phyloP scores from a whole-genome alignment of 1,140 invertebrate genomes.

The Ceratitis capitata region DNA sequence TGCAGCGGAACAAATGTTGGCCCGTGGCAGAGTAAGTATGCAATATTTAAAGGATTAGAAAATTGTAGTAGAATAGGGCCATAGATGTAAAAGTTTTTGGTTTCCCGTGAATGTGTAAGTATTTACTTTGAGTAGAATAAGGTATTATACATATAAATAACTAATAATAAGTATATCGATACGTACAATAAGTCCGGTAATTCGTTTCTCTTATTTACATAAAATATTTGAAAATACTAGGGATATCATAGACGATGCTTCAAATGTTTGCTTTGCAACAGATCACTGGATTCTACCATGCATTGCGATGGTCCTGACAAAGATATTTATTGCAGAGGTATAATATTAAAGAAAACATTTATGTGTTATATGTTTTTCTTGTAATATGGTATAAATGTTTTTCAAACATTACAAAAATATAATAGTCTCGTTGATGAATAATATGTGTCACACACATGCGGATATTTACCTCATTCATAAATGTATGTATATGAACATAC shows the following conservation, averaged over 20 bases:
- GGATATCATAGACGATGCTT: slow-evolving; percentile 91
- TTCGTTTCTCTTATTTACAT: neutral
- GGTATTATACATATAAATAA: neutral
- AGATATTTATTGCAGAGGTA: slow-evolving; percentile 94
- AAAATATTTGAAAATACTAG: slow-evolving; percentile 66
- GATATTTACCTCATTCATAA: no score
- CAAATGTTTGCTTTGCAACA: slow-evolving; percentile 88
- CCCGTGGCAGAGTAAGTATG: slow-evolving; percentile 81
- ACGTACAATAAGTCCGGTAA: neutral
- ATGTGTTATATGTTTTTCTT: neutral
- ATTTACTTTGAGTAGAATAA: no score
- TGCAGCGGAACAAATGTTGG: slow-evolving; percentile 93
- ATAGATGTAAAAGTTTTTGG: no score
- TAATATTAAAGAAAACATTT: neutral
- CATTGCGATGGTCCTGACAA: slow-evolving; percentile 93
- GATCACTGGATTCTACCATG: slow-evolving; percentile 91
- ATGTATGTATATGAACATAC: no score
- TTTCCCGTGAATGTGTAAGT: no score
- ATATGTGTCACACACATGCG: no score
- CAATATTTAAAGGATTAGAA: no score
- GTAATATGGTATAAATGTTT: no score
- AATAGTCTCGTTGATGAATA: no score
- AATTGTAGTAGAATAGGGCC: no score
- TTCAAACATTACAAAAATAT: no score
- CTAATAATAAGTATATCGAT: neutral